Base-by-base conservation (phyloP, 2,888 invertebrate genomes). In the Sacculina carcini region DNA sequence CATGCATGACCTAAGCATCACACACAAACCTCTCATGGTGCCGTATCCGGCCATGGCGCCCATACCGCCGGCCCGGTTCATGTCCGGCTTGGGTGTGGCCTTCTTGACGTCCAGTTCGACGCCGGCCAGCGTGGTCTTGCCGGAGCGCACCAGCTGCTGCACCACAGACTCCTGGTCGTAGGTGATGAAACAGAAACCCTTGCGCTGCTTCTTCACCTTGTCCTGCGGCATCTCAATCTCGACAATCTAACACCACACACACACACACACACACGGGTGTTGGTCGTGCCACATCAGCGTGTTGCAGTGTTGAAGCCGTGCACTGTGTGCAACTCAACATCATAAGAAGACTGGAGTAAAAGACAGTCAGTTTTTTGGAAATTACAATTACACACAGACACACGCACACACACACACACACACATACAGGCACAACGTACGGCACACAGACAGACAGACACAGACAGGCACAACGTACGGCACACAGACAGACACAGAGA, bases 201-300 rank as follows among this genome's bases (percentile, higher is more conserved):
- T 84, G 62, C 92, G 77, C 67, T 89, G 87, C 66, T 87, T 89
- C 75, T 90, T 92, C 66, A 82, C 80, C 69, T 92, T 92, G 67
- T 96, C 94, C 62, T 85, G 90, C 54, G 94, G 94, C 79, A 92
- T 83, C 69, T 94, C 94, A 52, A 92, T 79, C 62, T 90, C 89
- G 55, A 86, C 54, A 16, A 58, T 56, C 48, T 42, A 16, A 5
- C 10, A 14, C 19, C 5, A n/a, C 39, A n/a, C n/a, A n/a, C n/a
- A n/a, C n/a, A n/a, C n/a, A n/a, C n/a, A n/a, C n/a, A n/a, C n/a
- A n/a, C n/a, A n/a, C n/a, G n/a, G 23, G 12, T 10, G 10, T 24
- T 2, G 14, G 4, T 2, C 10, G 21, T 21, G 5, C 9, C 21
- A 3, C 5, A 38, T 6, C 36, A 36, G n/a, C 32, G n/a, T 3